A percentile compares a stretch with the other conserved stretches of the same genome.
These are phyloP conservation scores for Diadema setosum DNA, from an alignment of 35 echinoderm and acorn worm species.

Conservation along the genomic window DNA sequence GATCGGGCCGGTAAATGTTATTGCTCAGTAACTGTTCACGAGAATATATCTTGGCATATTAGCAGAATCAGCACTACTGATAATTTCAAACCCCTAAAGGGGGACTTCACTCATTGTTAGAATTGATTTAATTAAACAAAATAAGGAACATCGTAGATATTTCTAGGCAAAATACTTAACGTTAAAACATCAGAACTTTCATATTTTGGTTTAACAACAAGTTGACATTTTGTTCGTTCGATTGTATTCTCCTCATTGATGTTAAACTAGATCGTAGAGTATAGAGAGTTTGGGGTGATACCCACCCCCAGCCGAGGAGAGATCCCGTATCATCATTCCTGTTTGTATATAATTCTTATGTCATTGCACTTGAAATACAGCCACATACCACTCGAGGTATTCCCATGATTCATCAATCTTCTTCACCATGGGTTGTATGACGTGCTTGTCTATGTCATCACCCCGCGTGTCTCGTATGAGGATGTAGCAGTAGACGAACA, in stretches of 20 bases:
- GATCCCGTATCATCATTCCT: background rate
- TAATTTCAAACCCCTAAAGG: no score
- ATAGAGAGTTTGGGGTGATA: background rate
- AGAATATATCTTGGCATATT: background rate
- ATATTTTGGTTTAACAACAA: background rate
- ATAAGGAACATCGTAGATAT: background rate
- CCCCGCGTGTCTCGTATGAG: slow-evolving; percentile 49
- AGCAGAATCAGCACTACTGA: no score
- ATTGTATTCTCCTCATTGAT: background rate
- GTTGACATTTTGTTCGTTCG: background rate
- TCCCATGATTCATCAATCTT: slow-evolving; percentile 18
- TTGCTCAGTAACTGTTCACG: background rate
- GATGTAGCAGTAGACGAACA: slow-evolving; percentile 9
- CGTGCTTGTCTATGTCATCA: background rate
- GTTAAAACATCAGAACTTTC: background rate
- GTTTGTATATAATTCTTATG: background rate
- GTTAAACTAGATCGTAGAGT: background rate
- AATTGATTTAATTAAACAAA: background rate
- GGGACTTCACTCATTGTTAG: background rate
- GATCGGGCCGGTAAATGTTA: background rate
- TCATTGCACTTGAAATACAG: background rate
- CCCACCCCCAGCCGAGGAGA: background rate
- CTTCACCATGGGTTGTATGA: background rate
- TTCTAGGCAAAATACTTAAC: background rate
- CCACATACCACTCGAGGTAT: slow-evolving; percentile 35